Base-by-base conservation (phyloP, 2,797 vertebrate species). In the Notolepis coatsorum region DNA sequence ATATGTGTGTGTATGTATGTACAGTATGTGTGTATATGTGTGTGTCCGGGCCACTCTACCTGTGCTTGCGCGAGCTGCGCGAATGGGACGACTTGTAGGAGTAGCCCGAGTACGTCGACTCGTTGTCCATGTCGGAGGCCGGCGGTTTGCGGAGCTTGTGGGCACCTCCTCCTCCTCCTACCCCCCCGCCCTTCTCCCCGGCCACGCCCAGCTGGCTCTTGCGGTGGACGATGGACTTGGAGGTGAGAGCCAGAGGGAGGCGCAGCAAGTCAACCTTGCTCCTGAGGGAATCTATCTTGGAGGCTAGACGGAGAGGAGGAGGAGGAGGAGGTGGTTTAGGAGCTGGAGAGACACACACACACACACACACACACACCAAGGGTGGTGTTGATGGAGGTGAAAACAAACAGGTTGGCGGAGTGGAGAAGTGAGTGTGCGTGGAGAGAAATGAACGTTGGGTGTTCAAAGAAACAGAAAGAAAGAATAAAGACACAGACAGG, bases 201-300 rank as follows among this genome's bases (percentile, higher is more conserved):
- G 65, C 71, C 7, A 85, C 87, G 54, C 90, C 93, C 90, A 95
- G 92, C 88, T 93, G 94, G 79, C 90, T 73, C 13, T 87, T 87
- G 46, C 82, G 79, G 58, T 83, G 69, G 0, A 76, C 64, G 70
- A 87, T 72, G 56, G 84, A 80, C 71, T 85, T 85, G 39, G 84
- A 81, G 5, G 84, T 84, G 61, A 95, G 92, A 80, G 93, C 88
- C 61, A 95, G 76, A 6, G 94, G 94, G 87, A 90, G 91, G 89
- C 90, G 92, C 85, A 94, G 75, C 75, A 95, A 89, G 67, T 95
- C 94, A 56, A 95, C 94, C 0, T 93, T 95, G 79, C 90, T 94
- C 94, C 91, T 93, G 92, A 95, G 89, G 90, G 94, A 93, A 93
- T 95, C 94, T 95, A 95, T 95, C 89, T 94, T 94, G 94, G 92